Base-by-base conservation (phyloP, 2,888 invertebrate genomes). In the Tetramorium bicarinatum region DNA sequence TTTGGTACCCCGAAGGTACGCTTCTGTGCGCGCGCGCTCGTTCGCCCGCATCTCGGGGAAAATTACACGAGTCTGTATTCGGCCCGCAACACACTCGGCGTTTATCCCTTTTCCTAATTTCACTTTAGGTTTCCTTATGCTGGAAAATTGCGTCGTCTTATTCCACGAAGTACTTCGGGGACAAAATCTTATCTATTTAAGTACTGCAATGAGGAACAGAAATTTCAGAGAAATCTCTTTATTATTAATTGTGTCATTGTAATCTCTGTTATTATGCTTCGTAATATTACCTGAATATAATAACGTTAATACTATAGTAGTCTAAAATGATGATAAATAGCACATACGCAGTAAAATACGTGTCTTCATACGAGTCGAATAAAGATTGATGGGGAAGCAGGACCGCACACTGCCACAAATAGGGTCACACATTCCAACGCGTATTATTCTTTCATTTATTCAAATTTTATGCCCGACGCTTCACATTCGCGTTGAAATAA, bases 361-460 rank as follows among this genome's bases (percentile, higher is more conserved):
- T 4, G 4, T 47, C 21, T 25, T 52, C 8, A 7, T 59, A 29
- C 2, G n/a, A 29, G 41, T 44, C 38, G 21, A 38, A 34, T 38
- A 66, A 38, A 64, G 25, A 76, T 76, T 76, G 66, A 38, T 38
- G n/a, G 3, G 25, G 9, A 38, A 56, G 34, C 25, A 25, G 13
- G 38, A 76, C 3, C 11, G 15, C 13, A 21, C 21, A 29, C 3
- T 62, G 38, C 6, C 9, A n/a, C 52, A 67, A 67, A 54, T 52
- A 25, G 25, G 47, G 34, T 79, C 79, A 44, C 44, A 44, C 13
- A 44, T 13, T 29, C 9, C 13, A 41, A 18, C 34, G 47, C 34
- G 34, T 59, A 71, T 79, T 79, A 79, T 47, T 79, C 79, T 71
- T 79, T 59, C 79, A 79, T 79, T 79, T 71, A 71, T 79, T 79